Conservation (phyloP, 35 echinoderm and acorn worm genomes). For the Amphiura filiformis region DNA sequence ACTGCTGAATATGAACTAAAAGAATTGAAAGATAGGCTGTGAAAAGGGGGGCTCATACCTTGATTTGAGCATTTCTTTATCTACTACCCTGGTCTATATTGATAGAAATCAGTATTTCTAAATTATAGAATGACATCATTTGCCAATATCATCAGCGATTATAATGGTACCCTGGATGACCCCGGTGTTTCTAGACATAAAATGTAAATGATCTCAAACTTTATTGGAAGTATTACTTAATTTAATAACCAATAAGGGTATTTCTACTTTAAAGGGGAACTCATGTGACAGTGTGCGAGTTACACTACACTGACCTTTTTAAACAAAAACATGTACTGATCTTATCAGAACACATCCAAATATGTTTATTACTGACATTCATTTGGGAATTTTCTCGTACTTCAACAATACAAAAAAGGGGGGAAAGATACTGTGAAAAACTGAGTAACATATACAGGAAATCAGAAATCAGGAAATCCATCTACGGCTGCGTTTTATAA, state of each 20-base stretch:
- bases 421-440: background rate
- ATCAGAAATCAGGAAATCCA: background rate
- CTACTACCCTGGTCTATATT: no score
- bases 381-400: background rate
- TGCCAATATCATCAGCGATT: no score
- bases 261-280: background rate
- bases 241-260: no score
- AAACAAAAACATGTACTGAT: background rate
- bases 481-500: background rate
- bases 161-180: background rate
- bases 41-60: no score
- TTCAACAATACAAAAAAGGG: background rate
- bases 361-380: background rate
- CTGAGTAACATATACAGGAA: slow-evolving; percentile 3
- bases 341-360: background rate
- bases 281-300: background rate
- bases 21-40: no score
- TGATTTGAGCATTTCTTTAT: no score
- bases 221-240: no score
- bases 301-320: background rate
- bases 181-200: background rate
- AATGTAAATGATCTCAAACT: background rate
- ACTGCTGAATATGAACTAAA: no score
- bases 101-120: no score
- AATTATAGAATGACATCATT: no score